These are phyloP conservation scores for Pseudomugil tenellus DNA, from an alignment of 2,797 vertebrate species.

Conservation along the genomic window DNA sequence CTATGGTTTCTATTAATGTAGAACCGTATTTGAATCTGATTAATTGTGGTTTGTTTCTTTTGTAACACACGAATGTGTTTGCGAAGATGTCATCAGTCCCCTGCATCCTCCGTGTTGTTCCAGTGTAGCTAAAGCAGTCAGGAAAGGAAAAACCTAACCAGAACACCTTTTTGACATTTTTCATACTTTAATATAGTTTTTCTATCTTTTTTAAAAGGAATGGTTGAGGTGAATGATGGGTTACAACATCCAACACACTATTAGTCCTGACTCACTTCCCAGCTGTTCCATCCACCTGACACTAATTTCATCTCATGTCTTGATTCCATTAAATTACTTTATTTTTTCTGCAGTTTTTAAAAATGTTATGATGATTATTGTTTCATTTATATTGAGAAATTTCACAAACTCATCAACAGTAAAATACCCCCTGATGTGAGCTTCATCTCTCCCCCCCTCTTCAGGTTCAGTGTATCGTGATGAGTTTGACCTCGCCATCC, in stretches of 20 bases:
- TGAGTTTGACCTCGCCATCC: constrained; percentile 96
- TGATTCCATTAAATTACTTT: neutral
- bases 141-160: no score
- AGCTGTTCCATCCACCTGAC: neutral
- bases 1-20: neutral
- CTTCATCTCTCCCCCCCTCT: constrained; percentile 14
- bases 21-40: neutral
- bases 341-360: neutral
- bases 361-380: neutral
- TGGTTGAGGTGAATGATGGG: neutral
- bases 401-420: neutral
- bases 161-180: no score
- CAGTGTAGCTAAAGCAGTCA: no score
- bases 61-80: neutral
- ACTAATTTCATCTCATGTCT: neutral
- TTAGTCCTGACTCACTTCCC: neutral
- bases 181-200: no score
- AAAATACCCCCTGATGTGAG: neutral
- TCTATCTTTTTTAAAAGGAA: no score
- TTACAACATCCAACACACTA: neutral
- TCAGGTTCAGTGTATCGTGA: constrained; percentile 93
- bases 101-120: neutral
- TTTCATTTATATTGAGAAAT: neutral
- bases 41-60: neutral
- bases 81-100: neutral